Base-by-base conservation (phyloP, 2,888 invertebrate genomes). In the Cryptophagus acutangulus region DNA sequence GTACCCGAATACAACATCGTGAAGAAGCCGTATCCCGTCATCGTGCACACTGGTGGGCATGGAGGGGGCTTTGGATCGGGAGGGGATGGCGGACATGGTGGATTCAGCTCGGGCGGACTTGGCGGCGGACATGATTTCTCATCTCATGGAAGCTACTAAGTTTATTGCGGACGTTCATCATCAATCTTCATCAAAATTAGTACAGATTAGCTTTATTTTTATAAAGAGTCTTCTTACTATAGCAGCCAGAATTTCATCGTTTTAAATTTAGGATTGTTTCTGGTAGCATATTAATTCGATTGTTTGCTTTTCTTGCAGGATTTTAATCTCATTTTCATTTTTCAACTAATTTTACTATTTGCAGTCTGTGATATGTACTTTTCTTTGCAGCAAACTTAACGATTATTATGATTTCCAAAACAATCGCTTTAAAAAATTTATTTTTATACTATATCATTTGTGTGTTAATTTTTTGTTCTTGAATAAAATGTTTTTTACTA, bases 1-100 rank as follows among this genome's bases (percentile, higher is more conserved):
- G 70, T 74, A 4, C 74, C 74, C 34, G 69, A 72, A 50, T 69
- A 71, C 8, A 71, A 73, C 47, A 67, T 71, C 45, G 68, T 73
- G 13, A 76, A 77, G 50, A 72, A 77, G 51, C 75, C 74, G 31
- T 73, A 75, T 2, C 67, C 67, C 36, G 63, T 70, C 18, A 49
- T 61, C 38, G 56, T 69, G 20, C 64, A 69, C n/a, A 49, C 47
- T 31, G 48, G 45, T 26, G 45, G 41, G 12, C 35, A 42, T 17
- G 47, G 42, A 15, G 16, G 42, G 25, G 40, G 46, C 17, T 41
- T 46, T 8, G 45, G 43, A 9, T 30, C 35, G n/a, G 41, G 40
- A 12, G 37, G 24, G 4, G 34, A 39, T 3, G 34, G 36, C 9
- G 43, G 46, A 20, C 36, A 40, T 17, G 52, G 43, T 33, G 47